Evolutionary conservation across 1,140 invertebrate genomes (phyloP).

Genomic region (Polypedilum vanderplanki): DNA sequence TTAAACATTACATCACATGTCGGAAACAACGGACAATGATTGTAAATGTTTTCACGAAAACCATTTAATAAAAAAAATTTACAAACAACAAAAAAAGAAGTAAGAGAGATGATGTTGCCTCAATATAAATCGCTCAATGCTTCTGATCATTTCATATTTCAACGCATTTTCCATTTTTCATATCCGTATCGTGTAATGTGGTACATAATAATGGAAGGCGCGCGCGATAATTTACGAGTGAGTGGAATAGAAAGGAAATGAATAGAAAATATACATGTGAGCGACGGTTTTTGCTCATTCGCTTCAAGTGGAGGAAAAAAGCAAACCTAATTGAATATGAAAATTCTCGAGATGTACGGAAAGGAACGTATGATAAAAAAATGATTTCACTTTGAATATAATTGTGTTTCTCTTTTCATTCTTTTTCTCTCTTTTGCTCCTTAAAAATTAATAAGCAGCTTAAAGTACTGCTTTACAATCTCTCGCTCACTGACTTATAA

Average conservation of each 20-base stretch:
- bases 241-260: not conserved
- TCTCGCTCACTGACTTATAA: too few species aligned
- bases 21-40: too few species aligned
- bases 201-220: not conserved
- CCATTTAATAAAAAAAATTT: too few species aligned
- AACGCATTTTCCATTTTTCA: slow-evolving; percentile 22
- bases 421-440: not conserved
- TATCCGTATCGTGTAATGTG: too few species aligned
- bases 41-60: too few species aligned
- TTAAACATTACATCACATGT: too few species aligned
- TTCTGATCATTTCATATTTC: not conserved
- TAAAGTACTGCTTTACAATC: slow-evolving; percentile 1
- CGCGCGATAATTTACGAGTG: not conserved
- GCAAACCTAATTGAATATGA: slow-evolving; percentile 27
- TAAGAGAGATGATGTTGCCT: not conserved
- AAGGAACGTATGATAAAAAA: slow-evolving; percentile 20
- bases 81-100: too few species aligned
- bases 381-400: slow-evolving; percentile 28
- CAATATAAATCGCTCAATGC: slow-evolving; percentile 23
- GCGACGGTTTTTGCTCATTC: not conserved
- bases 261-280: not conserved
- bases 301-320: not conserved
- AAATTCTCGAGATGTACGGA: slow-evolving; percentile 21
- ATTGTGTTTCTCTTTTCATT: not conserved
- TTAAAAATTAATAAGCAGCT: slow-evolving; percentile 28